Evolutionary conservation across 1,140 invertebrate species (phyloP), one percentile per base, ranked within the genome.

Genomic region (Hestina assimilis): DNA sequence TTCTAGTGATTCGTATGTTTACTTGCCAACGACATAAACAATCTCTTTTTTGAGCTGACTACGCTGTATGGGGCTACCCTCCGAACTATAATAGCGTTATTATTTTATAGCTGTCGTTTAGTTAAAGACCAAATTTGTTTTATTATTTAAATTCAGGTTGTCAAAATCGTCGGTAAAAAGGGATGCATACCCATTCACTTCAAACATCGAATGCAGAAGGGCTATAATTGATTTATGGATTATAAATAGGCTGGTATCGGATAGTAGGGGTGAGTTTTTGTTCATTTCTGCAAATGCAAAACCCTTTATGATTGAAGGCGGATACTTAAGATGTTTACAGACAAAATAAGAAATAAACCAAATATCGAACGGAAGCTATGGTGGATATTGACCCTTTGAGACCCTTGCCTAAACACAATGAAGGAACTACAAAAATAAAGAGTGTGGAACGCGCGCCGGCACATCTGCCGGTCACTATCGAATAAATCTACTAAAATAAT

Each of bases 401-500:
- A 67, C 66, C 73, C 69, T 76, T 67, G 70, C 59, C 76, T 65
- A 82, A 83, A 87, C 67, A 82, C 78, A 84, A 82, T 78, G 72
- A 75, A 74, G 75, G 67, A 66, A 66, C 66, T 81, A 83, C 70
- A 81, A 83, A 83, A 85, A 87, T 81, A 83, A 74, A 82, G 74
- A 79, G 71, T 52, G 54, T 64, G 63, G 72, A 79, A 63, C 67
- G 63, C 73, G 69, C 68, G 78, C 76, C 79, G 66, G 68, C 69
- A 76, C 83, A 87, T 87, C 83, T 87, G 83, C 80, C 79, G 80
- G 69, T 65, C 79, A 82, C 81, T 85, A 87, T 87, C 83, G 69
- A 79, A 85, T 85, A 87, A 87, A 87, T 87, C 82, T 87, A 83
- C 79, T 83, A 85, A 83, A 85, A 85, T 87, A 85, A 85, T 87